Evolutionary conservation across 2,888 invertebrate species (phyloP).

Genomic region (Trachelus troglodyta): DNA sequence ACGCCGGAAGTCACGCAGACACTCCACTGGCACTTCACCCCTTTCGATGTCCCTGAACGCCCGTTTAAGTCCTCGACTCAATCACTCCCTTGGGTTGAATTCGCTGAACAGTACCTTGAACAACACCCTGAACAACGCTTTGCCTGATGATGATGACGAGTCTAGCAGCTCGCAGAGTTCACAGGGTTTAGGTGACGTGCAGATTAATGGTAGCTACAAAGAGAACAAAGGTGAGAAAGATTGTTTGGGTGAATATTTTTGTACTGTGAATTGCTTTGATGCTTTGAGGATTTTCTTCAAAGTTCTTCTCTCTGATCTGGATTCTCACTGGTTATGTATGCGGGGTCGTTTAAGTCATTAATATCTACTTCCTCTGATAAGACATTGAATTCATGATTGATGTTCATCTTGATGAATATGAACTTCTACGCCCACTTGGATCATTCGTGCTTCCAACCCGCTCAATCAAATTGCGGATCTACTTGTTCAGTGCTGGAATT

Average conservation of each 20-base stretch:
- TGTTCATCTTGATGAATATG: constrained; percentile 34
- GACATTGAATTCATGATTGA: constrained; percentile 20
- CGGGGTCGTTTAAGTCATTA: background rate
- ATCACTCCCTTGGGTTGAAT: constrained; percentile 56
- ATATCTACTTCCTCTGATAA: constrained; percentile 5
- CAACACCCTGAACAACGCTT: constrained; percentile 45
- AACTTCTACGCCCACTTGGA: constrained; percentile 35
- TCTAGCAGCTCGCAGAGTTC: constrained; percentile 74
- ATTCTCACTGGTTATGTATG: background rate
- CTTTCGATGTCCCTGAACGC: constrained; percentile 59
- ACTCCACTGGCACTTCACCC: constrained; percentile 78
- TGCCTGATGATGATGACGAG: constrained; percentile 67
- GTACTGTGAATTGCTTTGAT: background rate
- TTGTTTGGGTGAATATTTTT: constrained; percentile 21
- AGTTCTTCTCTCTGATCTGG: constrained; percentile 24
- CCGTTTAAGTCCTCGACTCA: constrained; percentile 59
- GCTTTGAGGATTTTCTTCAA: constrained; percentile 5
- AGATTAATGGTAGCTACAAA: constrained; percentile 71
- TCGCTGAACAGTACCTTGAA: constrained; percentile 59
- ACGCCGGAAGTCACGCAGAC: constrained; percentile 82
- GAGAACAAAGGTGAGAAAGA: constrained; percentile 69
- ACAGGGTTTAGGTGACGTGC: constrained; percentile 67
- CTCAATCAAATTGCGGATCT: background rate
- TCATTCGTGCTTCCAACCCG: constrained; percentile 4
- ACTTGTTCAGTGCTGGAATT: background rate